phyloP scores from a whole-genome alignment of 2,888 invertebrate species.

The Micoletzkya japonica region DNA sequence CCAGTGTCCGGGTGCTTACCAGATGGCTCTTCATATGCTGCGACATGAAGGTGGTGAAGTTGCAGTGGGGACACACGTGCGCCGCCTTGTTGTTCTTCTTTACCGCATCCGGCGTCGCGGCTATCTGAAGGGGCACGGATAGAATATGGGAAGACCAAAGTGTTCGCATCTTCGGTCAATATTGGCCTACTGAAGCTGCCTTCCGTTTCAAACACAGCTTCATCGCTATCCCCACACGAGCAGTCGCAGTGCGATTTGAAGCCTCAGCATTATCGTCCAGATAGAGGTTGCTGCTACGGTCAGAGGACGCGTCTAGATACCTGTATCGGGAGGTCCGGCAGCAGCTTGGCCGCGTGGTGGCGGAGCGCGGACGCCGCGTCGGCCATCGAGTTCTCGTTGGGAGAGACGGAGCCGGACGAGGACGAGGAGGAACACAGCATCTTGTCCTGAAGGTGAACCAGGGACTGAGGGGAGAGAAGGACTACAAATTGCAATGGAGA shows the following conservation, averaged over 20 bases:
- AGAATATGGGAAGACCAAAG: no score
- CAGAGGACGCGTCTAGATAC: no score
- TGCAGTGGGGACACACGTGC: constrained; percentile 62
- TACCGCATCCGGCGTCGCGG: constrained; percentile 5
- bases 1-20: no score
- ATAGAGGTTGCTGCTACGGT: no score
- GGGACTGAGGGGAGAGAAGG: no score
- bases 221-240: not conserved
- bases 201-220: not conserved
- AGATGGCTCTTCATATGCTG: constrained; percentile 64
- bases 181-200: not conserved
- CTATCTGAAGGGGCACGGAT: constrained; percentile 16
- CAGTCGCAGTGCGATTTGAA: not conserved
- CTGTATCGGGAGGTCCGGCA: not conserved
- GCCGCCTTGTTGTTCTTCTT: constrained; percentile 36
- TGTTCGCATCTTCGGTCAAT: not conserved
- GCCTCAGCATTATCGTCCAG: no score
- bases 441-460: constrained; percentile 15
- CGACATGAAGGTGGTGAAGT: constrained; percentile 62
- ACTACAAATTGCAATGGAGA: no score
- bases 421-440: constrained; percentile 27
- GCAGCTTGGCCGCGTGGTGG: no score
- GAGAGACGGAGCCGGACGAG: constrained; percentile 20
- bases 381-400: constrained; percentile 22
- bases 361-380: not conserved